Conservation (phyloP, 1,140 invertebrate genomes). For the Lepidurus apus region DNA sequence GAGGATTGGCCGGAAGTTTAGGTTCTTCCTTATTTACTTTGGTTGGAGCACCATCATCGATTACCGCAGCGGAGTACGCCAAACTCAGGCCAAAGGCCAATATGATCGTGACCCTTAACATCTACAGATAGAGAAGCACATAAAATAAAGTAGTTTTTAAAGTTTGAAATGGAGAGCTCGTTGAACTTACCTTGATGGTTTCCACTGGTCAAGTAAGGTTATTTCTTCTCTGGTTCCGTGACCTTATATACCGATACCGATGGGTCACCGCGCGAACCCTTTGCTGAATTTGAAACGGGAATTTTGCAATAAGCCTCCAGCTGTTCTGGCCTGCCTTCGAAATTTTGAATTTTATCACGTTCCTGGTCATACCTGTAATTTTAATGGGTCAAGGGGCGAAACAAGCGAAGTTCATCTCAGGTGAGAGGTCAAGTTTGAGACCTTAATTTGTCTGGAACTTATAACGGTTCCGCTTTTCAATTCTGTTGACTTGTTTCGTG, state of each 20-base stretch:
- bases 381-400: background rate
- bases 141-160: background rate
- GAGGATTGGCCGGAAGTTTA: background rate
- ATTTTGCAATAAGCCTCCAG: background rate
- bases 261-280: background rate
- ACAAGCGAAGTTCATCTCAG: background rate
- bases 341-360: background rate
- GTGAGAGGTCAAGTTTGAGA: constrained; percentile 8
- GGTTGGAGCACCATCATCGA: background rate
- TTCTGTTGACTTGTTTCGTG: background rate
- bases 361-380: background rate
- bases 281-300: constrained; percentile 8
- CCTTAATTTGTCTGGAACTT: background rate
- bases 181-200: background rate
- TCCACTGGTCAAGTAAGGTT: constrained; percentile 13
- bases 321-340: background rate
- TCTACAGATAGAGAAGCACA: background rate
- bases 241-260: constrained; percentile 1
- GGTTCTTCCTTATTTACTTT: background rate
- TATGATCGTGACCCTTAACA: background rate
- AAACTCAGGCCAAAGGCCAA: background rate
- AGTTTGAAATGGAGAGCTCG: background rate
- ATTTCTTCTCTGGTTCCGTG: background rate
- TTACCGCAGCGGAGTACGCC: background rate
- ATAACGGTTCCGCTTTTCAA: background rate